These are phyloP conservation scores for Dreissena polymorpha DNA, from an alignment of 1,140 invertebrate genomes.

Conservation along the genomic window DNA sequence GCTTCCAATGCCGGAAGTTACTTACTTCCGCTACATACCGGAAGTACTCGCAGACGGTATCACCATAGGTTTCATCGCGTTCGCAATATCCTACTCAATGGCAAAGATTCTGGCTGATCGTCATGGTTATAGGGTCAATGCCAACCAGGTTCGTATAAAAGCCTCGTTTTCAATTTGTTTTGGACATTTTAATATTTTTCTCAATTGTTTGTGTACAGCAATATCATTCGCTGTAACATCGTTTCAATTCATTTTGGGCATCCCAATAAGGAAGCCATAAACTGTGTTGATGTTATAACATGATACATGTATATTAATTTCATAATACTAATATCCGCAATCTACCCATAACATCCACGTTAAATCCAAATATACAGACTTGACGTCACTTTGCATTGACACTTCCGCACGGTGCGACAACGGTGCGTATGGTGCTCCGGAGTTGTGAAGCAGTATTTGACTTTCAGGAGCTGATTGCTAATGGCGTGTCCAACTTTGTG, in stretches of 20 bases:
- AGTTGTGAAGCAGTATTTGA: not conserved
- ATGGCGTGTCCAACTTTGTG: slow-evolving; percentile 80
- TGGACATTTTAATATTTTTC: not conserved
- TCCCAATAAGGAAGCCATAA: no score
- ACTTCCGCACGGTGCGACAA: no score
- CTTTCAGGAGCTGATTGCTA: slow-evolving; percentile 81
- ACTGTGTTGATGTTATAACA: no score
- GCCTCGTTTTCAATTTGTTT: not conserved
- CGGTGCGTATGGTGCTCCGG: no score
- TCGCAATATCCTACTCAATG: slow-evolving; percentile 95
- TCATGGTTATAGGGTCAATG: slow-evolving; percentile 91
- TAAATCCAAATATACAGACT: no score
- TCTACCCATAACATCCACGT: no score
- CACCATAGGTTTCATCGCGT: slow-evolving; percentile 92
- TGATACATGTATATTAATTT: no score
- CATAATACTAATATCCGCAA: no score
- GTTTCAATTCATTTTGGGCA: no score
- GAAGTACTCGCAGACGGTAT: slow-evolving; percentile 83
- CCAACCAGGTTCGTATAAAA: slow-evolving; percentile 87
- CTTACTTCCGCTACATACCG: slow-evolving; percentile 65
- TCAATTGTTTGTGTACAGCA: not conserved
- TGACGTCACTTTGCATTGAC: no score
- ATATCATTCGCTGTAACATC: no score
- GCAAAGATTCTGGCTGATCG: slow-evolving; percentile 94
- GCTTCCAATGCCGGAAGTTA: slow-evolving; percentile 68